Percentiles rank a stretch among this genome's conserved stretches.
phyloP scores from a whole-genome alignment of 1,140 invertebrate species.

The Dufourea novaeangliae region DNA sequence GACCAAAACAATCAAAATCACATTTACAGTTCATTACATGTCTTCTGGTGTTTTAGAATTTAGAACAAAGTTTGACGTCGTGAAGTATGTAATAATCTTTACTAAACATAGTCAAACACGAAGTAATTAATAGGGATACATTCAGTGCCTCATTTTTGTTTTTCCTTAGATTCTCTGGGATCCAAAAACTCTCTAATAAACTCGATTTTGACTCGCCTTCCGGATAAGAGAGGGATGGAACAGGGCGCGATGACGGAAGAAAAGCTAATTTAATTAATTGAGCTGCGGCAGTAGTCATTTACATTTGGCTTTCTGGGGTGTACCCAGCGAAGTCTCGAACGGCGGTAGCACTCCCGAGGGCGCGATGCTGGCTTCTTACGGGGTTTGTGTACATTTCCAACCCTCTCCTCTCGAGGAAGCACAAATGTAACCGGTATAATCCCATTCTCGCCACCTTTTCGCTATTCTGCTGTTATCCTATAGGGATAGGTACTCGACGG shows the following conservation, averaged over 20 bases:
- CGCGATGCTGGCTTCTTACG: conserved; percentile 67
- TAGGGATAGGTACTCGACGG: not conserved
- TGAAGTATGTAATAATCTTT: too few species aligned
- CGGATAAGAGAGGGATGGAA: not conserved
- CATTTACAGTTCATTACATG: too few species aligned
- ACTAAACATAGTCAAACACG: too few species aligned
- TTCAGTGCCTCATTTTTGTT: not conserved
- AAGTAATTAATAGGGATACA: not conserved
- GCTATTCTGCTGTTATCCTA: too few species aligned
- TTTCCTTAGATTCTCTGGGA: not conserved
- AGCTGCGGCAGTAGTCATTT: conserved; percentile 71
- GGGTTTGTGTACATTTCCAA: conserved; percentile 48
- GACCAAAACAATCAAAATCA: too few species aligned
- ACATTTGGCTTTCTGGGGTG: conserved; percentile 68
- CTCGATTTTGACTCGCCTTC: not conserved
- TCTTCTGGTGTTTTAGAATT: too few species aligned
- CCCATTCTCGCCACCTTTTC: conserved; percentile 26
- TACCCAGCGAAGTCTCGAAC: conserved; percentile 41
- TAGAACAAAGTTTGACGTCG: too few species aligned
- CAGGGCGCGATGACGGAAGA: conserved; percentile 10
- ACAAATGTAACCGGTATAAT: conserved; percentile 29
- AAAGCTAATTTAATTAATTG: conserved; percentile 74
- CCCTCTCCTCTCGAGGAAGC: conserved; percentile 14
- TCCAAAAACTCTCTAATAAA: not conserved
- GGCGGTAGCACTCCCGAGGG: conserved; percentile 69